phyloP scores from a whole-genome alignment of 2,113 vertebrate species.

The Nannospalax galili region DNA sequence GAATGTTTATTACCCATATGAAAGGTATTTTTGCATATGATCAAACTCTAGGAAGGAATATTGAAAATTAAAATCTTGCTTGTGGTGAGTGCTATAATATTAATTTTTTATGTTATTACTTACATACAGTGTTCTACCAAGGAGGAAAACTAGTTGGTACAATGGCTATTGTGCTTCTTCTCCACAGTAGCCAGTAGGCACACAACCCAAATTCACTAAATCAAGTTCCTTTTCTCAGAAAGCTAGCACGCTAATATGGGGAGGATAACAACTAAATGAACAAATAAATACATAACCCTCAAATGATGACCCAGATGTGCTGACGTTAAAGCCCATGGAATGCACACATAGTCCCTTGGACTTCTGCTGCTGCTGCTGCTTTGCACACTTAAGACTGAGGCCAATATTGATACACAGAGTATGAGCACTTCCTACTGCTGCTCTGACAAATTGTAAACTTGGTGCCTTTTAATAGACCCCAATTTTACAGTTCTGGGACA shows the following conservation, averaged over 20 bases:
- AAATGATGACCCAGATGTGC: not conserved
- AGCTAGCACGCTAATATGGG: not conserved
- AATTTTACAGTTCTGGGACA: not conserved
- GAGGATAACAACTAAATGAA: not conserved
- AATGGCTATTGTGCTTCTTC: constrained; percentile 2
- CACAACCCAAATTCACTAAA: not conserved
- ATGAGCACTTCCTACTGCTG: not conserved
- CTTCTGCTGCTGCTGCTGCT: not conserved
- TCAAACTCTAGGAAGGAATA: not conserved
- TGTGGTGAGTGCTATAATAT: not conserved
- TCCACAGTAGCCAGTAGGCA: not conserved
- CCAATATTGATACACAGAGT: not conserved
- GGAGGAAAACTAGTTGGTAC: not conserved
- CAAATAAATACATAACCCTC: not conserved
- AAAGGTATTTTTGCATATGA: constrained; percentile 11
- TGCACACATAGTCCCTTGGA: not conserved
- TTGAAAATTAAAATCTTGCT: constrained; percentile 35
- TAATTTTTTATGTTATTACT: constrained; percentile 18
- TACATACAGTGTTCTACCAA: not conserved
- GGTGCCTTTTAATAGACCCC: not conserved
- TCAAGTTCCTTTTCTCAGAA: not conserved
- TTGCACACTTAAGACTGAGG: not conserved
- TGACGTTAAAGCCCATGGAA: not conserved
- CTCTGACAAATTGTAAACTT: not conserved
- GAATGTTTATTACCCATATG: not conserved